Conservation (phyloP, 2,797 vertebrate genomes). For the Coendou prehensilis region DNA sequence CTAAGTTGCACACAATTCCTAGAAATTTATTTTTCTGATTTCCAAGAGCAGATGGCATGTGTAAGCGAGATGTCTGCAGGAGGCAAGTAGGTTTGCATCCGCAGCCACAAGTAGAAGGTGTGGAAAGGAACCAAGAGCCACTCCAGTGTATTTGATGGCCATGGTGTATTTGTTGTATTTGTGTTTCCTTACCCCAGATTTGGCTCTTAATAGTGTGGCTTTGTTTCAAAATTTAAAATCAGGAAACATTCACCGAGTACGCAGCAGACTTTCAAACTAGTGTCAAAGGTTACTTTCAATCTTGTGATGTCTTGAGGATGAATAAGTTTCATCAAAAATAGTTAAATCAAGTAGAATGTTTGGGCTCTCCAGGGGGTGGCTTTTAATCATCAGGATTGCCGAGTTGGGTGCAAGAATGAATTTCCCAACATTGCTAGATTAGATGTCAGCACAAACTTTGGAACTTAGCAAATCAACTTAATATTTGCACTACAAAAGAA, state of each 20-base stretch:
- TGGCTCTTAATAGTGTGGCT: neutral
- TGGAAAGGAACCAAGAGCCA: neutral
- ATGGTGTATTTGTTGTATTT: neutral
- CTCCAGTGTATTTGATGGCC: neutral
- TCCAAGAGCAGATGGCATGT: neutral
- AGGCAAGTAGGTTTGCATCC: neutral
- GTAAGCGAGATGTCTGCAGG: neutral
- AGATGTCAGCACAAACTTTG: neutral
- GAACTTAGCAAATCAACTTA: neutral
- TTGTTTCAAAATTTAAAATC: conserved; percentile 46
- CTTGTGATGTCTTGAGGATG: conserved; percentile 16
- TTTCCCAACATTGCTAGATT: neutral
- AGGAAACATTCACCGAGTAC: neutral
- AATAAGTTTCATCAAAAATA: neutral
- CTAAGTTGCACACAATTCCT: neutral
- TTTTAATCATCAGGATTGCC: neutral
- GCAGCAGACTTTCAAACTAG: neutral
- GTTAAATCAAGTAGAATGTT: neutral
- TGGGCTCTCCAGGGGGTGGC: neutral
- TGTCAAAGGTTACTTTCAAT: neutral
- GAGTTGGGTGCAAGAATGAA: neutral
- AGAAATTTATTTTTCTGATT: neutral
- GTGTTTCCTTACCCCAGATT: neutral
- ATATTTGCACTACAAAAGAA: neutral
- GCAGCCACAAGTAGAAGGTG: neutral